Percentiles rank a stretch among this genome's conserved stretches.
phyloP scores from a whole-genome alignment of 64 coral and sea anemone species.

The Trachythela sp. region DNA sequence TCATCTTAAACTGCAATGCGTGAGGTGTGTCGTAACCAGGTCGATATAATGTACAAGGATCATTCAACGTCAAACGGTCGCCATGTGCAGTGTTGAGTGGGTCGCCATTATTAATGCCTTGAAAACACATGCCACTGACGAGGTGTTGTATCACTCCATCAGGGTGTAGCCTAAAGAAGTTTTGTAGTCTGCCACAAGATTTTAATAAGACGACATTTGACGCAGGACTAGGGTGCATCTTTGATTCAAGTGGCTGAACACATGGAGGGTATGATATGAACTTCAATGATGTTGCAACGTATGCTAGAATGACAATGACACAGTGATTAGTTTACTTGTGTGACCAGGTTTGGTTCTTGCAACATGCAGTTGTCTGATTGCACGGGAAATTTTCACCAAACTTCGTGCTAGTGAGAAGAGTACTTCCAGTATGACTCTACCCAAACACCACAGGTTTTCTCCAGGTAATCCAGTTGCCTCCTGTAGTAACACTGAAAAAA shows the following conservation, averaged over 20 bases:
- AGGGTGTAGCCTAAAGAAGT: not conserved
- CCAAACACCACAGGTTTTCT: too few relatives aligned
- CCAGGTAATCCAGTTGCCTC: too few relatives aligned
- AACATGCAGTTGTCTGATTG: too few relatives aligned
- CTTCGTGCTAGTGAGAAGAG: too few relatives aligned
- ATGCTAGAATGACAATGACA: not conserved
- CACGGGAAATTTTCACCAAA: too few relatives aligned
- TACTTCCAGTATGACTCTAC: too few relatives aligned
- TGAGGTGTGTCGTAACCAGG: not conserved
- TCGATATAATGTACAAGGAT: not conserved
- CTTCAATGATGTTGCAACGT: constrained; percentile 4
- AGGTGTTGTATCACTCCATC: not conserved
- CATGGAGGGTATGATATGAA: not conserved
- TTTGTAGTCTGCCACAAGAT: not conserved
- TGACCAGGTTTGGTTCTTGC: too few relatives aligned
- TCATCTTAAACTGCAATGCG: not conserved
- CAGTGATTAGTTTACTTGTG: not conserved
- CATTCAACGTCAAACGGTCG: not conserved
- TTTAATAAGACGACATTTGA: not conserved
- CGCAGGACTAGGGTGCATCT: not conserved
- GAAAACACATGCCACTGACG: not conserved
- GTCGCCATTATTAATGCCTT: not conserved
- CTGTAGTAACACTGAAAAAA: too few relatives aligned
- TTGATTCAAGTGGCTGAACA: not conserved
- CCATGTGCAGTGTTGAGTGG: not conserved